These are phyloP conservation scores for Mesochorus sp. DNA, from an alignment of 2,888 invertebrate genomes.

Conservation along the genomic window DNA sequence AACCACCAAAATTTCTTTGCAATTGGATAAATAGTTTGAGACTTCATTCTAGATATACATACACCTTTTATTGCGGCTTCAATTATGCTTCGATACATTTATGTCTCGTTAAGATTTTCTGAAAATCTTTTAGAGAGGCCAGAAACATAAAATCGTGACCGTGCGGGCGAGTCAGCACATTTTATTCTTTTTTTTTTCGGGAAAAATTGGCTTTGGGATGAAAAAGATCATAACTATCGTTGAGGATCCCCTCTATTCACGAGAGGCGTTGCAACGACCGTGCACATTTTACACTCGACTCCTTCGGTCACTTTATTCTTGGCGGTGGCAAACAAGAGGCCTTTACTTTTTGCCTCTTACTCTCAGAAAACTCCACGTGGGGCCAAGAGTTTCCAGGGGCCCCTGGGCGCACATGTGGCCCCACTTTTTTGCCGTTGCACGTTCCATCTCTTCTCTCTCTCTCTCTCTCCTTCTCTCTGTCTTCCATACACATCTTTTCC, in stretches of 20 bases:
- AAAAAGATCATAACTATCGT: constrained; percentile 4
- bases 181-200: background rate
- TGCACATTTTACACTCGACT: constrained; percentile 1
- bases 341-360: constrained; percentile 61
- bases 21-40: too few relatives aligned
- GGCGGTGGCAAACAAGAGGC: constrained; percentile 53
- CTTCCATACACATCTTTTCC: constrained; percentile 17
- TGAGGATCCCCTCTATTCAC: too few relatives aligned
- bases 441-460: constrained; percentile 30
- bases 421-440: constrained; percentile 36
- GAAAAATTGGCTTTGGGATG: background rate
- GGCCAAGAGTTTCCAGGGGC: constrained; percentile 60
- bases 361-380: constrained; percentile 67
- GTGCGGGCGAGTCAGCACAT: background rate
- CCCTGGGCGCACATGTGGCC: constrained; percentile 66
- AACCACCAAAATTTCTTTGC: too few relatives aligned
- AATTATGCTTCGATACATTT: too few relatives aligned
- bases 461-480: constrained; percentile 6
- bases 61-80: too few relatives aligned
- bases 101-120: too few relatives aligned
- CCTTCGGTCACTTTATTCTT: constrained; percentile 59
- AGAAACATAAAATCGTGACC: too few relatives aligned
- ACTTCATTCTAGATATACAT: too few relatives aligned
- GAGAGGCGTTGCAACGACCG: background rate
- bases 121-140: too few relatives aligned